These are phyloP conservation scores for Andricus quercusramuli DNA, from an alignment of 2,888 invertebrate species.

Conservation along the genomic window DNA sequence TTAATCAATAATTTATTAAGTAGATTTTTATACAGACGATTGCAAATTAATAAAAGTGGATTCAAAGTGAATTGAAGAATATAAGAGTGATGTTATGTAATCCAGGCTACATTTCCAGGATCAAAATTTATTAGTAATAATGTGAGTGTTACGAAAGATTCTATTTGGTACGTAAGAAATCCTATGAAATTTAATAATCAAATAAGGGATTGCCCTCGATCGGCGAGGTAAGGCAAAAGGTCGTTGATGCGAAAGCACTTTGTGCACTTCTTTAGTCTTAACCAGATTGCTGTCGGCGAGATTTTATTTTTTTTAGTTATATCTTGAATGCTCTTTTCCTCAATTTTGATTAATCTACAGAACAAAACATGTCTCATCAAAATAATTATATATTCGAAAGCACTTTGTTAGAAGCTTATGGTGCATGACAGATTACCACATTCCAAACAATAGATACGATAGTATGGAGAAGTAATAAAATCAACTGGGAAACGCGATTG, in stretches of 20 bases:
- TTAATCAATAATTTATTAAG: neutral
- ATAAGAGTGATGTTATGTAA: constrained; percentile 24
- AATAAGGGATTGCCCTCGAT: constrained; percentile 32
- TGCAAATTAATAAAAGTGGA: constrained; percentile 10
- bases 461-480: neutral
- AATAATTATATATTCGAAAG: neutral
- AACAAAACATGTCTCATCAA: neutral
- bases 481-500: neutral
- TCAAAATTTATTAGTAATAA: constrained; percentile 35
- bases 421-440: neutral
- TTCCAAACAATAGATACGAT: neutral
- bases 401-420: neutral
- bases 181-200: constrained; percentile 28
- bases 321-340: neutral
- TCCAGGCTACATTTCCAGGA: constrained; percentile 14
- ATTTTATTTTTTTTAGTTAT: neutral
- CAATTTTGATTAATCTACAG: neutral
- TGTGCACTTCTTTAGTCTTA: constrained; percentile 16
- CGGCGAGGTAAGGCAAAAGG: neutral
- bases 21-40: neutral
- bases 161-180: constrained; percentile 7
- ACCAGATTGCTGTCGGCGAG: constrained; percentile 15
- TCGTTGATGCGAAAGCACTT: constrained; percentile 31
- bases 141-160: constrained; percentile 30
- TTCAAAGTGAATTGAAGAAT: constrained; percentile 1